These are phyloP conservation scores for Campylorhamphus procurvoides DNA, from an alignment of 2,113 vertebrate species.

Conservation along the genomic window DNA sequence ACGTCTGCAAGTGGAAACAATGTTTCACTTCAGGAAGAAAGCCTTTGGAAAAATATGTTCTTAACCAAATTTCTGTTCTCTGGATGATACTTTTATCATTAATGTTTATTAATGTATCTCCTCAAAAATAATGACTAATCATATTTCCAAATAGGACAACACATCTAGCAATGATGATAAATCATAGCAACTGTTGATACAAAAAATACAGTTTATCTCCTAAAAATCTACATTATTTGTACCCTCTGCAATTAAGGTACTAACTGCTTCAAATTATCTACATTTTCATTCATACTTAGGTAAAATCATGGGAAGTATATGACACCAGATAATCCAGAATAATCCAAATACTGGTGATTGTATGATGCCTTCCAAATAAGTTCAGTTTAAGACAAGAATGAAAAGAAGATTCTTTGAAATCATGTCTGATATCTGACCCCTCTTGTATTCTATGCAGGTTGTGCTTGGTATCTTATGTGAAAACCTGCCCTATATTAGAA, in stretches of 20 bases:
- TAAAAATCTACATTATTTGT: not conserved
- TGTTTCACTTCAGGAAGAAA: not conserved
- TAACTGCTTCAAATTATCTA: not conserved
- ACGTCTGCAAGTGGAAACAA: not conserved
- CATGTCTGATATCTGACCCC: not conserved
- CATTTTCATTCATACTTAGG: not conserved
- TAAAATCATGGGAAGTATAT: not conserved
- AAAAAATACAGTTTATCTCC: not conserved
- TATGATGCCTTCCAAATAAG: not conserved
- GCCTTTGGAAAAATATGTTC: not conserved
- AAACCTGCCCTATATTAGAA: not conserved
- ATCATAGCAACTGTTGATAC: not conserved
- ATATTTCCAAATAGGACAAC: not conserved
- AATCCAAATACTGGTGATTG: not conserved
- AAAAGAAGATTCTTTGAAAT: not conserved
- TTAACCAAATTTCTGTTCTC: not conserved
- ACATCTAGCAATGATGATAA: not conserved
- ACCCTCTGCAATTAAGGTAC: not conserved
- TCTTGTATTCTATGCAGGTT: not conserved
- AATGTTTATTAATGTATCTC: not conserved
- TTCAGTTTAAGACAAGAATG: not conserved
- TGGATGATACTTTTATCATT: not conserved
- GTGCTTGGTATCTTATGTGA: not conserved
- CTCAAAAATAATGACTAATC: not conserved
- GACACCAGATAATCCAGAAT: not conserved